These are phyloP conservation scores for Malaclemys terrapin DNA, from an alignment of 2,113 vertebrate species.

Conservation along the genomic window DNA sequence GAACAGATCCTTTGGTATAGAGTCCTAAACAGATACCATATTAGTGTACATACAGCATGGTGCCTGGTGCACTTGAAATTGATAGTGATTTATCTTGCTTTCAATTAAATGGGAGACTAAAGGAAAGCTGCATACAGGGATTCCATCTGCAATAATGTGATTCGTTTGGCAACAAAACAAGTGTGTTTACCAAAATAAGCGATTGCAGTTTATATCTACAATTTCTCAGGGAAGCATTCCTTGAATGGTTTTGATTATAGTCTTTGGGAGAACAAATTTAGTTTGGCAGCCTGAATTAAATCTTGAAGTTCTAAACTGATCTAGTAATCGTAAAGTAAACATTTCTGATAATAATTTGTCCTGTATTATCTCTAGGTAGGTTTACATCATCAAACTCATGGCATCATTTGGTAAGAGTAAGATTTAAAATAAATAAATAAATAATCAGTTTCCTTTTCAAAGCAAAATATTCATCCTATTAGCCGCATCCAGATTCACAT, in stretches of 20 bases:
- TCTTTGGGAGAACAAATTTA: slow-evolving; percentile 62
- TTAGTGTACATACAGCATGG: neutral
- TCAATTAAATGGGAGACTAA: slow-evolving; percentile 66
- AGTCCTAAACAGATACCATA: neutral
- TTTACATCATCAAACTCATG: slow-evolving; percentile 54
- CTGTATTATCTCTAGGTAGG: slow-evolving; percentile 43
- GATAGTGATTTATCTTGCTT: slow-evolving; percentile 67
- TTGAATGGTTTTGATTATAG: slow-evolving; percentile 68
- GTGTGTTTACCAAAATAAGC: slow-evolving; percentile 66
- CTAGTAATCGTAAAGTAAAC: slow-evolving; percentile 59
- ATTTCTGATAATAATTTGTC: slow-evolving; percentile 28
- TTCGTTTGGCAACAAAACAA: slow-evolving; percentile 62
- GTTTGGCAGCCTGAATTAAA: slow-evolving; percentile 69
- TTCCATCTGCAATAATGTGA: slow-evolving; percentile 60
- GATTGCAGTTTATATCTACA: slow-evolving; percentile 77
- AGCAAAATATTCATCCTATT: neutral
- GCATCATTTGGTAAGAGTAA: slow-evolving; percentile 3
- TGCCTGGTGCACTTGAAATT: slow-evolving; percentile 7
- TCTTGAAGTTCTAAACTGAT: slow-evolving; percentile 68
- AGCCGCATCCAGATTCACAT: neutral
- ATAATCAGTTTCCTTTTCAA: neutral
- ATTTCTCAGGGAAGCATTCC: slow-evolving; percentile 71
- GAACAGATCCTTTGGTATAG: neutral
- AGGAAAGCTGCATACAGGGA: slow-evolving; percentile 67
- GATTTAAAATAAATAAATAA: neutral